A percentile compares a stretch with the other conserved stretches of the same genome.
Evolutionary conservation across 2,888 invertebrate species (phyloP).

Genomic region (Pecten maximus): DNA sequence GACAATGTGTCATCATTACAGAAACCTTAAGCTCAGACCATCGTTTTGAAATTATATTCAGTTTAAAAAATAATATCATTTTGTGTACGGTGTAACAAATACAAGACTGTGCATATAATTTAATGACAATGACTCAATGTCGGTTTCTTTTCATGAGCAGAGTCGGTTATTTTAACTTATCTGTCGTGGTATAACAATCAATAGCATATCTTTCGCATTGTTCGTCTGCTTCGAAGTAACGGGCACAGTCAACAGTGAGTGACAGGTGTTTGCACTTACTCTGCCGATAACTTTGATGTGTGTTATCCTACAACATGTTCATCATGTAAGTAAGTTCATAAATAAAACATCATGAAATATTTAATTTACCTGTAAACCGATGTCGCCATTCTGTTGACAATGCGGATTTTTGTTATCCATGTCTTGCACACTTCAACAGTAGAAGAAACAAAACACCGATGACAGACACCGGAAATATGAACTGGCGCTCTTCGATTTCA

Average conservation of each 20-base stretch:
- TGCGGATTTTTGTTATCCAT: conserved; percentile 30
- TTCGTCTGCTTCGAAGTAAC: background rate
- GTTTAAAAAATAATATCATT: too few relatives aligned
- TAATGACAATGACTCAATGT: too few relatives aligned
- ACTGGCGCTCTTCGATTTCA: background rate
- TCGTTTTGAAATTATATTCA: too few relatives aligned
- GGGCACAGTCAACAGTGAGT: too few relatives aligned
- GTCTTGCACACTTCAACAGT: background rate
- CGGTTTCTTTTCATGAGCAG: too few relatives aligned
- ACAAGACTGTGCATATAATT: too few relatives aligned
- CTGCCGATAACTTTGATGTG: background rate
- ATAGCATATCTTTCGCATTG: background rate
- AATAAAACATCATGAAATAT: background rate
- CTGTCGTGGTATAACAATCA: background rate
- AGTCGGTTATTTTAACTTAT: too few relatives aligned
- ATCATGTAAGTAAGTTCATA: background rate
- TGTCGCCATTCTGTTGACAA: conserved; percentile 46
- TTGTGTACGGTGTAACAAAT: too few relatives aligned
- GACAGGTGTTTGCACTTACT: too few relatives aligned
- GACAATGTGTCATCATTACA: too few relatives aligned
- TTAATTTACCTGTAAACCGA: background rate
- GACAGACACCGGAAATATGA: conserved; percentile 6
- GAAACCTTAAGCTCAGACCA: too few relatives aligned
- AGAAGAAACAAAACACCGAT: background rate
- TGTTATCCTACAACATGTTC: background rate